Evolutionary conservation across 2,113 vertebrate genomes (phyloP), one percentile per base, ranked within the genome.

Genomic region (Silurus asotus): DNA sequence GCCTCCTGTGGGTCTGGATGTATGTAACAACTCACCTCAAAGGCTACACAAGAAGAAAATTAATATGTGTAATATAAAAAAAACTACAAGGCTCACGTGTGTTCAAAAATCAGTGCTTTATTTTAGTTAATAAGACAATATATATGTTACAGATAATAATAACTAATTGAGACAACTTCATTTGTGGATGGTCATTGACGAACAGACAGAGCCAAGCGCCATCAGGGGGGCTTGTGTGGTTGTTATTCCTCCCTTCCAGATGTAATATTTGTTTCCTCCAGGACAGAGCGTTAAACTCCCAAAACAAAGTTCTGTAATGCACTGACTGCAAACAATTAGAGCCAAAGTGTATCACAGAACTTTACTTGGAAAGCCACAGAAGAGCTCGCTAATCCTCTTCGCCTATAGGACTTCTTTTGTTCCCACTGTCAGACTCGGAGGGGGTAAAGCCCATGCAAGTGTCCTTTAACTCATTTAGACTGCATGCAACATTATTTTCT

Each of bases 291-390:
- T 92, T 92, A 93, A 89, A 94, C 94, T 95, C 92, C 92, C 95
- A 95, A 95, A 95, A 95, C 94, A 95, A 95, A 95, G 95, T 96
- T 95, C 95, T 95, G 95, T 96, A 95, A 96, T 95, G 94, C 95
- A 96, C 94, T 96, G 94, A 96, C 95, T 95, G 91, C 95, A 86
- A 92, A 92, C 90, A 93, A 90, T 93, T 89, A 94, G 93, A 96
- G 94, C 94, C 95, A 90, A 89, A 96, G 95, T 95, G 94, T 94
- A 94, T 94, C 93, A 95, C 94, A 95, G 95, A 96, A 96, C 95
- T 96, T 95, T 94, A 94, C 94, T 94, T 94, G 94, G 95, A 94
- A 94, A 96, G 94, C 92, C 94, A 94, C 86, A 91, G 91, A 92
- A 92, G 92, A 91, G 92, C 92, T 90, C 92, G 89, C 91, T 88